These are phyloP conservation scores for Apistogramma diplotaenia DNA, from an alignment of 2,113 vertebrate species.

Conservation along the genomic window DNA sequence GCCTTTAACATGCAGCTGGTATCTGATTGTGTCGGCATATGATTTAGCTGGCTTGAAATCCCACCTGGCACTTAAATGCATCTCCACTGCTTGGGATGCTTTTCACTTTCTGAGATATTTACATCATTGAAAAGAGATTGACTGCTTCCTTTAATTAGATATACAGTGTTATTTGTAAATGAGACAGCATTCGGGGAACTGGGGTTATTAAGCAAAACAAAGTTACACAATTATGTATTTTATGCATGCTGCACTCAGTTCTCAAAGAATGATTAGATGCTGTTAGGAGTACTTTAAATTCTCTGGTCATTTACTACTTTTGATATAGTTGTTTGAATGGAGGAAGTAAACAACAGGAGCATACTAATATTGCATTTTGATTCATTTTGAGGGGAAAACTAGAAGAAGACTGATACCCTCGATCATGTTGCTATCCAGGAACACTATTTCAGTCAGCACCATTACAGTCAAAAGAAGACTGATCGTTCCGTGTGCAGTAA, in stretches of 20 bases:
- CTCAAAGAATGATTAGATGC: neutral
- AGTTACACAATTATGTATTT: neutral
- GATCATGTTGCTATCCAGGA: neutral
- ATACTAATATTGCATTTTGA: neutral
- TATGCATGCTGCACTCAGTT: neutral
- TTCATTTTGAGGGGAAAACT: neutral
- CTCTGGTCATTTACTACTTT: neutral
- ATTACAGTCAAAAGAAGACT: neutral
- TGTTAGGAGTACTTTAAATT: neutral
- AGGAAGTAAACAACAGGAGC: neutral
- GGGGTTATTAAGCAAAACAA: neutral
- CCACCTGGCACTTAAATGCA: slow-evolving; percentile 8
- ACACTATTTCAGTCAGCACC: neutral
- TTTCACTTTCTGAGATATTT: neutral
- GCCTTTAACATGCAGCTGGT: slow-evolving; percentile 7
- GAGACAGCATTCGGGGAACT: neutral
- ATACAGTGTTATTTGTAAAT: neutral
- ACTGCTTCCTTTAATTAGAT: neutral
- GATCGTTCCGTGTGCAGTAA: neutral
- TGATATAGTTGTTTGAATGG: neutral
- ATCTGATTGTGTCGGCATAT: slow-evolving; percentile 22
- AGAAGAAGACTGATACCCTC: neutral
- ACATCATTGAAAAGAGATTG: neutral
- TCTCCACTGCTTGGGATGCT: neutral
- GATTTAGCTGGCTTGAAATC: slow-evolving; percentile 21